Evolutionary conservation across 1,140 invertebrate genomes (phyloP).

Genomic region (Bathynomus jamesi): DNA sequence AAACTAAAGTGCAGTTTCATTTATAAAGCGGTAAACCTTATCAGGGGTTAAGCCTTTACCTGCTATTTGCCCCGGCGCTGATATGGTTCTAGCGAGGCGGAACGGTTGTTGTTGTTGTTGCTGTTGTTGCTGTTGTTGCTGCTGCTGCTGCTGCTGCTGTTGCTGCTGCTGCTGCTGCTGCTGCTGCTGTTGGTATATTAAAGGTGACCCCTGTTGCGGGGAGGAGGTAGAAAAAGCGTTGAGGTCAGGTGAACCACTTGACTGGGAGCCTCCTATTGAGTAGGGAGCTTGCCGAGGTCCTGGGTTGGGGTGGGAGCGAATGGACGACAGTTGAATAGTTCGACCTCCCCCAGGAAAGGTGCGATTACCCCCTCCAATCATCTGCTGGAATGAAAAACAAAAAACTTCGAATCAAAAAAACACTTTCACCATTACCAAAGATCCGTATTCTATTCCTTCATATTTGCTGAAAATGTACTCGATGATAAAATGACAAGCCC

Average conservation of each 20-base stretch:
- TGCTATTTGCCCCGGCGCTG: background rate
- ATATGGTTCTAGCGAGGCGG: background rate
- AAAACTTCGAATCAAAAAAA: too few relatives aligned
- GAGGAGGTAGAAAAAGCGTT: background rate
- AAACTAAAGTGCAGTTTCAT: too few relatives aligned
- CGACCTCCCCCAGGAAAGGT: background rate
- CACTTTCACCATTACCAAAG: too few relatives aligned
- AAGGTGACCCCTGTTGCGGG: background rate
- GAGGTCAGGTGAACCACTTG: background rate
- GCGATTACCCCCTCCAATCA: background rate
- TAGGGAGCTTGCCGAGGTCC: background rate
- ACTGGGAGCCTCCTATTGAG: background rate
- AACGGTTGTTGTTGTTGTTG: background rate
- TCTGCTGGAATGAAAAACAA: too few relatives aligned
- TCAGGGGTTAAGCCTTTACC: background rate
- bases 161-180: background rate
- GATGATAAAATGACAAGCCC: too few relatives aligned
- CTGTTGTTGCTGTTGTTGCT: background rate
- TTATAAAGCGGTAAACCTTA: too few relatives aligned
- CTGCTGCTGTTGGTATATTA: background rate
- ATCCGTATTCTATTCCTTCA: too few relatives aligned
- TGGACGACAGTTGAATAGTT: background rate
- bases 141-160: background rate
- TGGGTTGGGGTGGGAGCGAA: background rate
- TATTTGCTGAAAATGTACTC: too few relatives aligned